Evolutionary conservation across 2,888 invertebrate genomes (phyloP).

Genomic region (Thereva unica): DNA sequence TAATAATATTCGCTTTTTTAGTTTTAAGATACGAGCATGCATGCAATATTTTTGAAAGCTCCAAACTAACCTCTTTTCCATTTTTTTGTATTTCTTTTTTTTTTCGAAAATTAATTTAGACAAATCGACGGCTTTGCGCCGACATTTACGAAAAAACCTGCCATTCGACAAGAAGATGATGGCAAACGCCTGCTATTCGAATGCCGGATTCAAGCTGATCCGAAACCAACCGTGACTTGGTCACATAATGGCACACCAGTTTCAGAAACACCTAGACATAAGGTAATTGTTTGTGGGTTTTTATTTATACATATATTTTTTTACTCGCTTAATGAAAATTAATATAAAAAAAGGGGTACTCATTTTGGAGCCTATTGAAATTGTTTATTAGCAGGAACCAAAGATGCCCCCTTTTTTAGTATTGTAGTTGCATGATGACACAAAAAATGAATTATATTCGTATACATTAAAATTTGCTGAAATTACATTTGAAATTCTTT

Average conservation of each 20-base stretch:
- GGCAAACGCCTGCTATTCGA: slow-evolving; percentile 92
- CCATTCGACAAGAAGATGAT: slow-evolving; percentile 96
- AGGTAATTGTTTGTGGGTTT: slow-evolving; percentile 62
- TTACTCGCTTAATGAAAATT: neutral
- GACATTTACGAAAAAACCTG: slow-evolving; percentile 96
- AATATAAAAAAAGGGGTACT: neutral
- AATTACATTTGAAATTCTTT: too few relatives aligned
- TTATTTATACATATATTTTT: neutral
- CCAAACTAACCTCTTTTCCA: neutral
- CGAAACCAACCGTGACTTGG: slow-evolving; percentile 86
- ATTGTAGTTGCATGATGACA: too few relatives aligned
- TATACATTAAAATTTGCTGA: too few relatives aligned
- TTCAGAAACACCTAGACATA: slow-evolving; percentile 80
- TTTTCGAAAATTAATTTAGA: slow-evolving; percentile 60
- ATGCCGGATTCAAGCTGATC: slow-evolving; percentile 93
- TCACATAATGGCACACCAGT: slow-evolving; percentile 85
- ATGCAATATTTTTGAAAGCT: neutral
- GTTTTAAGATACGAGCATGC: too few relatives aligned
- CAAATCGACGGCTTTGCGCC: slow-evolving; percentile 98
- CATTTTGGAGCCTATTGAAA: too few relatives aligned
- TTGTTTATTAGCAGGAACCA: too few relatives aligned
- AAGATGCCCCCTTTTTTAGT: too few relatives aligned
- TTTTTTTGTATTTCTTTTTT: neutral
- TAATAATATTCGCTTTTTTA: too few relatives aligned
- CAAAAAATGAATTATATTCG: too few relatives aligned